Evolutionary conservation across 2,888 invertebrate species (phyloP), one percentile per base, ranked within the genome.

Genomic region (Parnassius mnemosyne): DNA sequence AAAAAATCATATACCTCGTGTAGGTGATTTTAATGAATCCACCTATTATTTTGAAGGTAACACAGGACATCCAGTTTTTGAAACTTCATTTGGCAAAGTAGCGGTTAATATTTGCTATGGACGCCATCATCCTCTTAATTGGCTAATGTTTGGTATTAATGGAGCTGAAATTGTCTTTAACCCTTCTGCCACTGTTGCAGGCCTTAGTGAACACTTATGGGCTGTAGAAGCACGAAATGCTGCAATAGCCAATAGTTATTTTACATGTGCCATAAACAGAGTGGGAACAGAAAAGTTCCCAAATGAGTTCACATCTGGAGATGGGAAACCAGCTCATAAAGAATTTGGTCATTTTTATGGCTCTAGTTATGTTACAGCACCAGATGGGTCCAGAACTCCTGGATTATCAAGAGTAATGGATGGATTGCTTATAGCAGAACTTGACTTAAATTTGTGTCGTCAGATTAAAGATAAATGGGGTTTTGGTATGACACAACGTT

Each of bases 151-250:
- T 91, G 99, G 97, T 0, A 78, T 99, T 20, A 99, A 99, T 88
- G 98, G 98, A 3, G 99, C 99, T 1, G 99, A 99, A 92, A 98
- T 99, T 69, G 99, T 99, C 0, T 99, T 99, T 85, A 99, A 99
- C 87, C 99, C 99, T 7, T 98, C 98, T n/a, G 99, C 99, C 1
- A 99, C 99, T 74, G 96, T 93, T 43, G 93, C 94, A 41, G 92
- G 90, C 0, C 81, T 95, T 9, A 97, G 97, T 86, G 99, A 99
- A 83, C 98, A 98, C 0, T 83, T 99, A 62, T 99, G 99, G 99
- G 94, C 95, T 3, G 94, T 99, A 64, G 99, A 99, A 89, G 99
- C 99, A 0, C 92, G 99, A 66, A 97, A 96, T 92, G 99, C 99
- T 20, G 99, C 99, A 2, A 96, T 99, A 69, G 98, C 99, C 0